These are phyloP conservation scores for Parotia lawesii DNA, from an alignment of 2,113 vertebrate species.

Conservation along the genomic window DNA sequence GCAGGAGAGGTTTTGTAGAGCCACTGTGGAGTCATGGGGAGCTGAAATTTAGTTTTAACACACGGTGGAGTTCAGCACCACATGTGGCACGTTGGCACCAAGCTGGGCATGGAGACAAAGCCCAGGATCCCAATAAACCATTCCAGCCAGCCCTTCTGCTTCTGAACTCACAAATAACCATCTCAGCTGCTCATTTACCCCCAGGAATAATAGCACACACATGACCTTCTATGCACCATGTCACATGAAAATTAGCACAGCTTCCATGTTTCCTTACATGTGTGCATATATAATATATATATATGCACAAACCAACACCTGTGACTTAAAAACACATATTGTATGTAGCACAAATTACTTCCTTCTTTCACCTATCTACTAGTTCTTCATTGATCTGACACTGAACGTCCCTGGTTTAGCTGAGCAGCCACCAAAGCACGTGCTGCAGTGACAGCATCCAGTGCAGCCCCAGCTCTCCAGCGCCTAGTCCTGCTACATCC, in stretches of 20 bases:
- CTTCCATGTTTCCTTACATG: neutral
- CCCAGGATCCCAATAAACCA: neutral
- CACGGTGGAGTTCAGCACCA: fast-evolving
- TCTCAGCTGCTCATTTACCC: neutral
- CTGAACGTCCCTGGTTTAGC: neutral
- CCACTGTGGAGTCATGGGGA: neutral
- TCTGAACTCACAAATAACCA: neutral
- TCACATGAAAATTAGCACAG: neutral
- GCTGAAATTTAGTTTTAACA: neutral
- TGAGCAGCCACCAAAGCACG: neutral
- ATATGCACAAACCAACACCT: neutral
- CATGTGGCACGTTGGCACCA: fast-evolving
- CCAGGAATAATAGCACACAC: neutral
- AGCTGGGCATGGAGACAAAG: neutral
- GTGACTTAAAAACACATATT: neutral
- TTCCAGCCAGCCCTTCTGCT: neutral
- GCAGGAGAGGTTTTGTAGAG: neutral
- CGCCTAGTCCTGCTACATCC: neutral
- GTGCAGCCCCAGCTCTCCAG: neutral
- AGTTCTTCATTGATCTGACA: neutral
- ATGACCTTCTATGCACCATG: neutral
- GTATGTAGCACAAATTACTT: neutral
- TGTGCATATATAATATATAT: neutral
- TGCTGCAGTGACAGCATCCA: neutral
- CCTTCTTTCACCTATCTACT: neutral